These are phyloP conservation scores for Ptilorrhoa leucosticta DNA, from an alignment of 2,113 vertebrate species.

Conservation along the genomic window DNA sequence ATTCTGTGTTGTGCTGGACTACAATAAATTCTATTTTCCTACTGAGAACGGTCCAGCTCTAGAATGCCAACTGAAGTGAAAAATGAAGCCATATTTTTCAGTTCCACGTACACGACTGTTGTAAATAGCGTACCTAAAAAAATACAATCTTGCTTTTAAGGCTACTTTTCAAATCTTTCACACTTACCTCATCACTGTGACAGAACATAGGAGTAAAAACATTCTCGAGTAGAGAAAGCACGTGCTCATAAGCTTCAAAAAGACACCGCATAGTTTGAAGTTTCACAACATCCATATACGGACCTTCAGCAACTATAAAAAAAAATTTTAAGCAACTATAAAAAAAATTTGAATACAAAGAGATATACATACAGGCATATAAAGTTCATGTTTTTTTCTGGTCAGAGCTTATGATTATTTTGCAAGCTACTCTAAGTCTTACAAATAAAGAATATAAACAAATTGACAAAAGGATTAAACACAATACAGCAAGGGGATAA, in stretches of 20 bases:
- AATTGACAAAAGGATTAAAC: not conserved
- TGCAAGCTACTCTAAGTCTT: not conserved
- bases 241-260: conserved; percentile 96
- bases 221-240: conserved; percentile 89
- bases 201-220: conserved; percentile 98
- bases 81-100: not conserved
- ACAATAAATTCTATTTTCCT: not conserved
- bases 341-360: not conserved
- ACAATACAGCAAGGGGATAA: not conserved
- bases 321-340: conserved; percentile 69
- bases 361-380: not conserved
- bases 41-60: not conserved
- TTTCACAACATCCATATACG: conserved; percentile 85
- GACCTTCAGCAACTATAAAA: conserved; percentile 83
- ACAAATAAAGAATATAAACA: not conserved
- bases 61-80: not conserved
- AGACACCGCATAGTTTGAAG: conserved; percentile 91
- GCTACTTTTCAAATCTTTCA: not conserved
- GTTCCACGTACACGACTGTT: not conserved
- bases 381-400: not conserved
- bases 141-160: not conserved
- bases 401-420: not conserved
- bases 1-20: not conserved
- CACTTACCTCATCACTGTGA: conserved; percentile 92
- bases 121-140: not conserved